Percentiles rank a stretch among this genome's conserved stretches.
Conservation (phyloP, 2,113 vertebrate species). For the Gallinago media region DNA sequence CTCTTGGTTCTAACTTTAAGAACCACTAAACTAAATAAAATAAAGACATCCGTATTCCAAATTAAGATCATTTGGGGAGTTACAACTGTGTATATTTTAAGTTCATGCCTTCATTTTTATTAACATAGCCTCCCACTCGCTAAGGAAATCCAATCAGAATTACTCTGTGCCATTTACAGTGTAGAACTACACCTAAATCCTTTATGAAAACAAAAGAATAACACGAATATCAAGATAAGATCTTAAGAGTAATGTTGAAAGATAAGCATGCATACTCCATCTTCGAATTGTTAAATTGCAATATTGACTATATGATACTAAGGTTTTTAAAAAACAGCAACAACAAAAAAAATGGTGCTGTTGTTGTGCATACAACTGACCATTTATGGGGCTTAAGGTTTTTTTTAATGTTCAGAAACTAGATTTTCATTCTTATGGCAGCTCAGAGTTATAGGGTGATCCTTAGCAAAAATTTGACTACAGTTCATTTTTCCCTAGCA, state of each 20-base stretch:
- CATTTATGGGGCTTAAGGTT: neutral
- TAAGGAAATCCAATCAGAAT: neutral
- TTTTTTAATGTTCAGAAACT: neutral
- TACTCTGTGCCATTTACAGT: neutral
- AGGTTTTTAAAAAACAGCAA: neutral
- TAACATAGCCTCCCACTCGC: fast-evolving
- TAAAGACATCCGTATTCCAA: slow-evolving; percentile 12
- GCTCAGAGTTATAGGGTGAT: neutral
- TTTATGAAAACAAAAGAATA: neutral
- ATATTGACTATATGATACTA: neutral
- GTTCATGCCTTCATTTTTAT: slow-evolving; percentile 4
- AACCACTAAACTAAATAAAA: slow-evolving; percentile 28
- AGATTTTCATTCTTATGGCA: neutral
- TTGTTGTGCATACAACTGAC: neutral
- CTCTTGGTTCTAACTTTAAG: neutral
- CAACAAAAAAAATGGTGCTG: neutral
- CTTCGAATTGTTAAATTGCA: neutral
- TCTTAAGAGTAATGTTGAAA: neutral
- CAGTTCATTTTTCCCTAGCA: neutral
- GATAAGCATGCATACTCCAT: neutral
- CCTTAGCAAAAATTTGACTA: neutral
- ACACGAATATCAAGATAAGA: neutral
- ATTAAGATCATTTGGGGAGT: slow-evolving; percentile 5
- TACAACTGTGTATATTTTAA: neutral
- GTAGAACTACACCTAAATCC: neutral